Evolutionary conservation across 1,140 invertebrate species (phyloP), one percentile per base, ranked within the genome.

Genomic region (Piezodorus guildinii): DNA sequence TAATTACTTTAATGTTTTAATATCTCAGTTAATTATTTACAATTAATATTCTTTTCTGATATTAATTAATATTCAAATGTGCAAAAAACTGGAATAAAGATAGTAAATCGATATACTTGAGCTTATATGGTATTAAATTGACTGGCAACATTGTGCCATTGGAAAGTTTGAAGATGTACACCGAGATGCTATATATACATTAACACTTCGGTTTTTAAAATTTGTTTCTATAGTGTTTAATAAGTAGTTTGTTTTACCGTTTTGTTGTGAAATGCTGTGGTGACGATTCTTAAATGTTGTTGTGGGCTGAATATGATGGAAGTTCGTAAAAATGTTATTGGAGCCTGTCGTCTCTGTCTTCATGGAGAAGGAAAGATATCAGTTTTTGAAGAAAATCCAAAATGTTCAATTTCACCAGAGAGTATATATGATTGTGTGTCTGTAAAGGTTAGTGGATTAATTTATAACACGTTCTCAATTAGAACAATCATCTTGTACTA

Each of bases 161-260:
- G 52, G 52, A 56, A 56, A 56, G 52, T 56, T 56, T 25, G 23
- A 56, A 56, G 52, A 56, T 56, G 52, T 56, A 56, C 52, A 56
- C 52, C 27, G 4, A 16, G 17, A 56, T 17, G 52, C 52, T 56
- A 23, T 25, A 56, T 56, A 23, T 56, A 56, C 23, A 23, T 56
- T 56, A 39, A 39, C 34, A 39, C 34, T 39, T 39, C 34, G 34
- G 34, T 39, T 39, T 39, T 12, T 30, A n/a, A n/a, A n/a, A n/a
- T 39, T 39, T 39, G 9, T 39, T 39, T 39, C 6, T 39, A 10
- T 39, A 17, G 19, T 19, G 46, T 49, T n/a, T 17, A 4, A 4
- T 12, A 1, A 17, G 5, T 17, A 49, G 19, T 3, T 9, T 5
- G 46, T 49, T 49, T 5, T 49, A n/a, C 16, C 16, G 19, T 49